These are phyloP conservation scores for Anagrus nilaparvatae DNA, from an alignment of 1,140 invertebrate genomes.

Conservation along the genomic window DNA sequence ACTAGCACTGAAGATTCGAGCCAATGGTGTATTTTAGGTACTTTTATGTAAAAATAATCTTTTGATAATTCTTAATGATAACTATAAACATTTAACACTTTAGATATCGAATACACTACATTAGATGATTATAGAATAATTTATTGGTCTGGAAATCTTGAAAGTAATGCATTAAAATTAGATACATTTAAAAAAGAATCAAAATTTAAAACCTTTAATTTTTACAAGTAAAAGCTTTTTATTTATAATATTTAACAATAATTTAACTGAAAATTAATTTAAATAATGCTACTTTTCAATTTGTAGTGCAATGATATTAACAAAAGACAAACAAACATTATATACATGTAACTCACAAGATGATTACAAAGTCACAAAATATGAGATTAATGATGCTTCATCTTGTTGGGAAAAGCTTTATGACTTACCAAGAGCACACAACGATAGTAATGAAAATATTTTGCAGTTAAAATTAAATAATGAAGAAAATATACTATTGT, in stretches of 20 bases:
- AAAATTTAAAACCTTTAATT: slow-evolving; percentile 55
- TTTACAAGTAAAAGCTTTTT: slow-evolving; percentile 51
- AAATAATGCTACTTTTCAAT: slow-evolving; percentile 13
- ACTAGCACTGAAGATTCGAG: slow-evolving; percentile 48
- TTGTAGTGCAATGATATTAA: slow-evolving; percentile 55
- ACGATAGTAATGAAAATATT: slow-evolving; percentile 62
- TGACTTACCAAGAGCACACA: slow-evolving; percentile 51
- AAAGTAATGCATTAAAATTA: slow-evolving; percentile 58
- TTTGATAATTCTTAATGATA: too few species aligned
- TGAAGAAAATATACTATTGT: slow-evolving; percentile 69
- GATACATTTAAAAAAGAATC: slow-evolving; percentile 48
- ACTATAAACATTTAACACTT: slow-evolving; percentile 1
- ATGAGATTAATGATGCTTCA: slow-evolving; percentile 40
- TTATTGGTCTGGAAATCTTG: slow-evolving; percentile 71
- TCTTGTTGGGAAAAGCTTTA: slow-evolving; percentile 50
- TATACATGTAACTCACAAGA: slow-evolving; percentile 51
- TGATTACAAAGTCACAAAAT: slow-evolving; percentile 48
- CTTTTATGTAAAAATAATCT: too few species aligned
- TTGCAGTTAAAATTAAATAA: slow-evolving; percentile 75
- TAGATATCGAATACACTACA: slow-evolving; percentile 63
- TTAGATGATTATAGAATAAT: slow-evolving; percentile 61
- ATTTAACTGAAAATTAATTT: slow-evolving; percentile 16
- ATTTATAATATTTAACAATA: slow-evolving; percentile 3
- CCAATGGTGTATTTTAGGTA: slow-evolving; percentile 63
- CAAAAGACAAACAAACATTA: slow-evolving; percentile 44